Conservation (phyloP, 1,140 invertebrate genomes). For the Drosophila virilis region DNA sequence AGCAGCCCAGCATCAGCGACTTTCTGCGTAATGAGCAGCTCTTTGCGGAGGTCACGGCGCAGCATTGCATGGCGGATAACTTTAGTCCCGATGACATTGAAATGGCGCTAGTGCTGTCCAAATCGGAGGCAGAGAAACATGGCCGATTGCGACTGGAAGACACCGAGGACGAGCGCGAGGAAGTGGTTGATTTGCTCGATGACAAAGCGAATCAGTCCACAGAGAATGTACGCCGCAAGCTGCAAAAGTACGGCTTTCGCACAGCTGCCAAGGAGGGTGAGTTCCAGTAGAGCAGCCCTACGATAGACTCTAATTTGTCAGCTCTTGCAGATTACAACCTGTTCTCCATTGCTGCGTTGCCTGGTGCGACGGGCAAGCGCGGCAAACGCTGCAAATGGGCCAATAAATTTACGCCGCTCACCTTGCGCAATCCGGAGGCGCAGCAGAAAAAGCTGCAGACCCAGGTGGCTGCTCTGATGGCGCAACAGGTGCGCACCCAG, state of each 20-base stretch:
- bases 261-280: constrained; percentile 65
- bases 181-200: constrained; percentile 50
- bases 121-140: constrained; percentile 68
- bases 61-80: constrained; percentile 74
- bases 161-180: constrained; percentile 37
- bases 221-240: constrained; percentile 56
- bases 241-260: constrained; percentile 75
- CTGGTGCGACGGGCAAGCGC: constrained; percentile 29
- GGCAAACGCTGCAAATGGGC: constrained; percentile 65
- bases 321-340: constrained; percentile 61
- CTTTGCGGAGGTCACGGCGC: constrained; percentile 73
- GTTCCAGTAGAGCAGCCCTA: not conserved
- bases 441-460: constrained; percentile 61
- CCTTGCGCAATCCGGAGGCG: constrained; percentile 55
- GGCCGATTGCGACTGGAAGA: constrained; percentile 24
- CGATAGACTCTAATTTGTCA: not conserved
- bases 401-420: constrained; percentile 77
- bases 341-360: constrained; percentile 31
- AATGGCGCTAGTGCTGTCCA: constrained; percentile 77
- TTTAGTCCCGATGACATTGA: constrained; percentile 79
- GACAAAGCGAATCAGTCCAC: constrained; percentile 12
- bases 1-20: constrained; percentile 71
- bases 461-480: constrained; percentile 56
- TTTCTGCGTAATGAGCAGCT: constrained; percentile 77
- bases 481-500: constrained; percentile 50